These are phyloP conservation scores for Synanthedon formicaeformis DNA, from an alignment of 2,888 invertebrate species.

Conservation along the genomic window DNA sequence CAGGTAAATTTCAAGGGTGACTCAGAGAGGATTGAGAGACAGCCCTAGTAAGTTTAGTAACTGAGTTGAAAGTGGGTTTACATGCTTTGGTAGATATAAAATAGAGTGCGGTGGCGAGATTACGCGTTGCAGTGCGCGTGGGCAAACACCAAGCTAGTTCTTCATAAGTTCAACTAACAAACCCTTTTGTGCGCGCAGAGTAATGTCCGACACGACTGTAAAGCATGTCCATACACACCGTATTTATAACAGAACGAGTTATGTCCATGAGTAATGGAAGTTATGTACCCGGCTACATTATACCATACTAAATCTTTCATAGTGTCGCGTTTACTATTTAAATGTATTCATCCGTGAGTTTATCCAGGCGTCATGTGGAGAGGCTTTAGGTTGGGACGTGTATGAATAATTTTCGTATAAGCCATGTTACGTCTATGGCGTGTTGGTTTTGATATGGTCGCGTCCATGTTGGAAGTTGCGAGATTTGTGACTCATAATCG, in stretches of 20 bases:
- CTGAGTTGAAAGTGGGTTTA: too few relatives aligned
- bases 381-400: slow-evolving; percentile 47
- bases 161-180: slow-evolving; percentile 66
- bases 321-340: slow-evolving; percentile 67
- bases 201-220: slow-evolving; percentile 45
- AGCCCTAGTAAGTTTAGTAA: too few relatives aligned
- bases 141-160: slow-evolving; percentile 44
- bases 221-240: slow-evolving; percentile 50
- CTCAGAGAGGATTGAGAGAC: too few relatives aligned
- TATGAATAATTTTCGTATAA: slow-evolving; percentile 62
- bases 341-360: slow-evolving; percentile 67
- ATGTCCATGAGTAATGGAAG: slow-evolving; percentile 59
- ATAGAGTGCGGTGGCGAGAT: neutral
- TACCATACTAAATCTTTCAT: slow-evolving; percentile 57
- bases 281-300: slow-evolving; percentile 52
- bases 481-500: neutral
- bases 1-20: too few relatives aligned
- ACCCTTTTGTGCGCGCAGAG: slow-evolving; percentile 57
- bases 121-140: slow-evolving; percentile 28
- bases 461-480: neutral
- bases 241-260: slow-evolving; percentile 64
- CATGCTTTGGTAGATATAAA: too few relatives aligned
- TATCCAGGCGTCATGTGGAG: slow-evolving; percentile 63
- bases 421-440: slow-evolving; percentile 5
- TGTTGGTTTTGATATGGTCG: neutral